Evolutionary conservation across 2,113 vertebrate genomes (phyloP).

Genomic region (Proteles cristata): DNA sequence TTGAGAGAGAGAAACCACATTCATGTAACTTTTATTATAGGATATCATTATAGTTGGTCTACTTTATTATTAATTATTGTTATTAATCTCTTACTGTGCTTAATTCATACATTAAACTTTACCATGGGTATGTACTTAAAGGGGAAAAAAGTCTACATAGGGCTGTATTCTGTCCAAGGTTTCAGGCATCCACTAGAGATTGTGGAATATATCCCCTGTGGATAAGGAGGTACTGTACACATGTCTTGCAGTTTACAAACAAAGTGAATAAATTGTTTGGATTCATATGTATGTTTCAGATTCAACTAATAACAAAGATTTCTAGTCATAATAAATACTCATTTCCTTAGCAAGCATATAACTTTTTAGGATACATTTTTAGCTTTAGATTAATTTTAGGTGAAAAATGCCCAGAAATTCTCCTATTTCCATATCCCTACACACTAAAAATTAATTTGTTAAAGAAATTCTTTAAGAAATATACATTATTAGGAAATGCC

Average conservation of each 20-base stretch:
- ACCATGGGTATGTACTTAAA: not conserved
- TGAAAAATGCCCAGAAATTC: not conserved
- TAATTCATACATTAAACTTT: not conserved
- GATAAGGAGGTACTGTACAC: not conserved
- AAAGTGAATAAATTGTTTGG: not conserved
- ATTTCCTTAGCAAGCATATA: not conserved
- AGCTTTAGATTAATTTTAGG: not conserved
- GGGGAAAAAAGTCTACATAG: not conserved
- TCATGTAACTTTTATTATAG: not conserved
- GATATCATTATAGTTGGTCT: not conserved
- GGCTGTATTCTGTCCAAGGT: not conserved
- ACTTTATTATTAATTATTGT: not conserved
- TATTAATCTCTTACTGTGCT: not conserved
- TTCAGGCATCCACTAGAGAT: not conserved
- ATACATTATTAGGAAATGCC: not conserved
- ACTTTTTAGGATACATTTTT: not conserved
- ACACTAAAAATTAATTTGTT: slow-evolving; percentile 14
- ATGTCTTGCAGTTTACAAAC: not conserved
- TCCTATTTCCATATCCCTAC: not conserved
- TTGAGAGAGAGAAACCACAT: not conserved
- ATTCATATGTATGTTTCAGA: not conserved
- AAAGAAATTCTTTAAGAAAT: not conserved
- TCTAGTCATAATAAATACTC: not conserved
- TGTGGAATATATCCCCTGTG: not conserved
- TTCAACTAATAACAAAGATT: slow-evolving; percentile 1